A percentile compares a stretch with the other conserved stretches of the same genome.
Conservation (phyloP, 2,888 invertebrate genomes). For the Drepana falcataria region DNA sequence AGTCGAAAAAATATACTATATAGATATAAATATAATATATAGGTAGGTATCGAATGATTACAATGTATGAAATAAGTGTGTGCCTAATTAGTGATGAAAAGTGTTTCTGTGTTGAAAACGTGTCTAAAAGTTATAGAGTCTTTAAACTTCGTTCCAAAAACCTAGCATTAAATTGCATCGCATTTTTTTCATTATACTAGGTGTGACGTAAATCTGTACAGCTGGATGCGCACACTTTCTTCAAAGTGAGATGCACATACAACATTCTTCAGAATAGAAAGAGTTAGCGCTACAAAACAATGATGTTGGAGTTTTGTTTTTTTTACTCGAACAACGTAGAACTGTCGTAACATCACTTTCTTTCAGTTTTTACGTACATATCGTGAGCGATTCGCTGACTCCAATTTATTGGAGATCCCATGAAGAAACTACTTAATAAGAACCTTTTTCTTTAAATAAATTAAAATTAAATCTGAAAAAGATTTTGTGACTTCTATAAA, state of each 20-base stretch:
- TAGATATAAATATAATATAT: no score
- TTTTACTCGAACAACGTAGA: slow-evolving; percentile 43
- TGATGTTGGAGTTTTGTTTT: slow-evolving; percentile 35
- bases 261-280: slow-evolving; percentile 22
- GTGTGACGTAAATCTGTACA: slow-evolving; percentile 60
- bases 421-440: slow-evolving; percentile 3
- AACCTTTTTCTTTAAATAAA: no score
- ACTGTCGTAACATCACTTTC: slow-evolving; percentile 67
- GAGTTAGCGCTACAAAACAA: slow-evolving; percentile 56
- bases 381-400: slow-evolving; percentile 60
- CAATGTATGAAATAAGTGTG: no score
- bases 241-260: slow-evolving; percentile 44
- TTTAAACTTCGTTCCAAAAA: no score
- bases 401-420: slow-evolving; percentile 24
- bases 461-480: no score
- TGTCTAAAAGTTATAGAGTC: no score
- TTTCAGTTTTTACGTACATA: slow-evolving; percentile 47
- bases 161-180: neutral
- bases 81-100: no score
- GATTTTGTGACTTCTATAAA: no score
- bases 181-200: slow-evolving; percentile 31
- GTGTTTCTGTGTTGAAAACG: no score
- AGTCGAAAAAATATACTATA: no score
- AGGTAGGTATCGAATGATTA: no score
- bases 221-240: slow-evolving; percentile 66